Conservation (phyloP, 2,113 vertebrate genomes). For the Todiramphus chloris region DNA sequence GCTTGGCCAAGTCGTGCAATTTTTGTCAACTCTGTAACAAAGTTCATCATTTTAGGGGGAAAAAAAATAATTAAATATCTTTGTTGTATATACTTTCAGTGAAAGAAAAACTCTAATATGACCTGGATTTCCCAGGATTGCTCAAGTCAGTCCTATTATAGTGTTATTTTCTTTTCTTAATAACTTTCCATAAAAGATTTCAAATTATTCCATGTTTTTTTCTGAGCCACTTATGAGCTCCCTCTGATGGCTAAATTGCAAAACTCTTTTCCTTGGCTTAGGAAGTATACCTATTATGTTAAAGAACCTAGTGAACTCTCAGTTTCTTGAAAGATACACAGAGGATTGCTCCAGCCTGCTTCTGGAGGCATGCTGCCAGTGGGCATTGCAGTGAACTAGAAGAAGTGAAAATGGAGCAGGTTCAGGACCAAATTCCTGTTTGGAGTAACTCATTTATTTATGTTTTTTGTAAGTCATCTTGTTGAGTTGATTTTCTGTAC, state of each 20-base stretch:
- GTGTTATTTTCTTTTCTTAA: not conserved
- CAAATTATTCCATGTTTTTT: not conserved
- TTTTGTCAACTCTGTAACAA: not conserved
- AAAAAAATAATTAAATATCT: not conserved
- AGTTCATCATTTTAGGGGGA: not conserved
- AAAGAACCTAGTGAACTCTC: not conserved
- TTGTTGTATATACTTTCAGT: not conserved
- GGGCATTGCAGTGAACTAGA: not conserved
- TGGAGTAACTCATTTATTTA: not conserved
- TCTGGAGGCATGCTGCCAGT: fast-evolving
- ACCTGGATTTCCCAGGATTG: not conserved
- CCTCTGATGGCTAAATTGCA: slow-evolving; percentile 44
- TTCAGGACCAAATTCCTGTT: not conserved
- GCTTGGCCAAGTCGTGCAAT: not conserved
- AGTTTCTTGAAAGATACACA: fast-evolving
- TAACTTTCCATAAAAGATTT: not conserved
- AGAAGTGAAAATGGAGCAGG: not conserved
- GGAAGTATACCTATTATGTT: fast-evolving
- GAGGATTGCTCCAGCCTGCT: not conserved
- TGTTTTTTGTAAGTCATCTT: not conserved
- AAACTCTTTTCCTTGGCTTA: not conserved
- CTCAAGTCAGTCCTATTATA: not conserved
- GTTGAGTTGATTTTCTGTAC: not conserved
- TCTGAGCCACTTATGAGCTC: slow-evolving; percentile 14
- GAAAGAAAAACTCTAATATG: not conserved